Percentiles rank a stretch among this genome's conserved stretches.
Evolutionary conservation across 2,888 invertebrate genomes (phyloP).

Genomic region (Drosophila nr. medialis): DNA sequence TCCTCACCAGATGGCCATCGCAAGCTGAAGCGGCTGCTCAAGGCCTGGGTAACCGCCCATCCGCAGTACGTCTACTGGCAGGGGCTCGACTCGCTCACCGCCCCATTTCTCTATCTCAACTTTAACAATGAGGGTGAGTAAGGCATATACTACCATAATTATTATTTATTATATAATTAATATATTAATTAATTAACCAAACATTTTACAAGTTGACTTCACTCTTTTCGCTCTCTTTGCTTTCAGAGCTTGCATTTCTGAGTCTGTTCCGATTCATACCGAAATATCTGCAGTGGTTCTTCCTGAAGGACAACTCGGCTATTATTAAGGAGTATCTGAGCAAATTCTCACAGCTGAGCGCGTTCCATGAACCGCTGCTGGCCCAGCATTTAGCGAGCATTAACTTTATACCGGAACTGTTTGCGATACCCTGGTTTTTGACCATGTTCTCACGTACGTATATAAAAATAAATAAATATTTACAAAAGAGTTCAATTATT

Average conservation of each 20-base stretch:
- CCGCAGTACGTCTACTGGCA: constrained; percentile 99
- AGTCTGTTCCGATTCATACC: constrained; percentile 98
- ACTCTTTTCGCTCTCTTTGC: neutral
- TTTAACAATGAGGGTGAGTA: constrained; percentile 96
- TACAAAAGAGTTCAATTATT: neutral
- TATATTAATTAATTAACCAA: neutral
- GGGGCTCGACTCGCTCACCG: constrained; percentile 98
- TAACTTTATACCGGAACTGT: constrained; percentile 97
- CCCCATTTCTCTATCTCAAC: constrained; percentile 98
- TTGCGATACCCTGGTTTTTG: constrained; percentile 99
- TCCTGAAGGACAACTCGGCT: constrained; percentile 97
- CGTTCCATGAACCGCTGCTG: constrained; percentile 97
- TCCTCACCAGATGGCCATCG: constrained; percentile 97
- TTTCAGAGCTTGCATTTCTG: constrained; percentile 95
- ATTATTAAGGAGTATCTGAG: constrained; percentile 98
- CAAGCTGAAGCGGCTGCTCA: constrained; percentile 95
- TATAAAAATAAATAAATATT: neutral
- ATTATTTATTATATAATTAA: neutral
- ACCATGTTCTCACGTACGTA: constrained; percentile 99
- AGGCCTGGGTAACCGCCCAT: constrained; percentile 98
- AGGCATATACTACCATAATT: neutral
- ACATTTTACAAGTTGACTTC: neutral
- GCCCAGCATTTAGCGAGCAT: constrained; percentile 96
- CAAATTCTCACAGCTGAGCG: constrained; percentile 97
- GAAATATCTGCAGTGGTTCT: constrained; percentile 98